Conservation (phyloP, 2,888 invertebrate genomes). For the Heliconius sara region DNA sequence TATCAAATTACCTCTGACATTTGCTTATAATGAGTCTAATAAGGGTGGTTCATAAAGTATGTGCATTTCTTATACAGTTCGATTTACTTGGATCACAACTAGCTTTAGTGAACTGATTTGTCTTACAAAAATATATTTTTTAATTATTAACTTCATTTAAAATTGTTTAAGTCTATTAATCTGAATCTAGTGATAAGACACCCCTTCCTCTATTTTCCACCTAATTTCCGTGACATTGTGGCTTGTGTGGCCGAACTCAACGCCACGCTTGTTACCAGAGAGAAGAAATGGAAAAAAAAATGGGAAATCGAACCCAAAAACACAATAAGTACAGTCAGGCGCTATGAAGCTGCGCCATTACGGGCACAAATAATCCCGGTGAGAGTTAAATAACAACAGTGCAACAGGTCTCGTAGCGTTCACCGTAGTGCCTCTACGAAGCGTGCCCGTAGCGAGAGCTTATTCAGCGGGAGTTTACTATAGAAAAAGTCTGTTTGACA, state of each 20-base stretch:
- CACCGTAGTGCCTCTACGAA: slow-evolving; percentile 18
- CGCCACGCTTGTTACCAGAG: too few species aligned
- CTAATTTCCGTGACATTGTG: background rate
- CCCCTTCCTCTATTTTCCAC: background rate
- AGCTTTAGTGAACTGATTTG: background rate
- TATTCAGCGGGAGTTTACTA: background rate
- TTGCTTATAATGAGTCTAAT: slow-evolving; percentile 4
- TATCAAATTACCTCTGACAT: background rate
- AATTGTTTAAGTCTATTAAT: background rate
- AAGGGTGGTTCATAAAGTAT: slow-evolving; percentile 11
- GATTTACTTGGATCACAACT: background rate
- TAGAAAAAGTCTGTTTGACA: background rate
- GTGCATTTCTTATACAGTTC: slow-evolving; percentile 12
- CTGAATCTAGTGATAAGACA: too few species aligned
- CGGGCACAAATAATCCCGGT: too few species aligned
- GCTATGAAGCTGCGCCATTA: too few species aligned
- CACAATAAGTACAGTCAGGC: too few species aligned
- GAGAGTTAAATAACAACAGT: background rate
- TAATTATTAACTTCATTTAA: background rate
- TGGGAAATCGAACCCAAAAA: too few species aligned
- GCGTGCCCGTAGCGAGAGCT: background rate
- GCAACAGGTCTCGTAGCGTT: slow-evolving; percentile 20
- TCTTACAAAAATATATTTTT: background rate
- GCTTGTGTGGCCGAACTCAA: too few species aligned
- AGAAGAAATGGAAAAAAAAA: too few species aligned